Conservation (phyloP, 2,888 invertebrate species). For the Sarcophaga rosellei region DNA sequence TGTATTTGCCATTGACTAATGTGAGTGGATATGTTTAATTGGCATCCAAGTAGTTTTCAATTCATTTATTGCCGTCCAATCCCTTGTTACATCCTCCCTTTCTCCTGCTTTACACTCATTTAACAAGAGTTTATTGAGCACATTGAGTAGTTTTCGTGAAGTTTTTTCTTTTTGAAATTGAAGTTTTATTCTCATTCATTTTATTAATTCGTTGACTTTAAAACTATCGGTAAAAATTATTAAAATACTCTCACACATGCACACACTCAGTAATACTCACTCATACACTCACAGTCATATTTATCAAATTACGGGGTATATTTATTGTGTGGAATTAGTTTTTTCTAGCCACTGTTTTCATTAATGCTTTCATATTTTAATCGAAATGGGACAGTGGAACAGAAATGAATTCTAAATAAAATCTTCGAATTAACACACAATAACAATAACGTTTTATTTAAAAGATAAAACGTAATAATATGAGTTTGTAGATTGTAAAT, state of each 20-base stretch:
- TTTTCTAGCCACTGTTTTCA: constrained; percentile 43
- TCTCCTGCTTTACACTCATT: neutral
- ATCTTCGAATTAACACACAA: too few species aligned
- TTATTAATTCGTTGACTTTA: constrained; percentile 25
- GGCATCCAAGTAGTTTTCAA: constrained; percentile 5
- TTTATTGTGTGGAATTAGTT: constrained; percentile 33
- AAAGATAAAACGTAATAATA: too few species aligned
- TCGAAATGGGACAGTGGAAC: constrained; percentile 40
- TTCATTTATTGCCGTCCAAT: neutral
- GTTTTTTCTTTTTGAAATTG: too few species aligned
- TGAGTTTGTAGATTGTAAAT: too few species aligned
- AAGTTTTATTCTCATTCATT: neutral
- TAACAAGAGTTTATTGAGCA: neutral
- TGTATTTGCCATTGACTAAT: neutral
- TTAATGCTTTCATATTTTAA: constrained; percentile 54
- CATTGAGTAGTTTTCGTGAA: constrained; percentile 11
- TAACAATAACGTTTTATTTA: too few species aligned
- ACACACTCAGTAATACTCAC: neutral
- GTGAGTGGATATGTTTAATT: neutral
- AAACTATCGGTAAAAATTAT: constrained; percentile 47
- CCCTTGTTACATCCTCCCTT: too few species aligned
- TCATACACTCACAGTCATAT: neutral
- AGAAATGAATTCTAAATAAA: neutral
- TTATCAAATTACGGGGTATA: neutral
- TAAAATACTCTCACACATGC: neutral